Evolutionary conservation across 37 sponge, comb jelly and placozoan species (phyloP), one percentile per base, ranked within the genome.

Genomic region (Ianthella basta): DNA sequence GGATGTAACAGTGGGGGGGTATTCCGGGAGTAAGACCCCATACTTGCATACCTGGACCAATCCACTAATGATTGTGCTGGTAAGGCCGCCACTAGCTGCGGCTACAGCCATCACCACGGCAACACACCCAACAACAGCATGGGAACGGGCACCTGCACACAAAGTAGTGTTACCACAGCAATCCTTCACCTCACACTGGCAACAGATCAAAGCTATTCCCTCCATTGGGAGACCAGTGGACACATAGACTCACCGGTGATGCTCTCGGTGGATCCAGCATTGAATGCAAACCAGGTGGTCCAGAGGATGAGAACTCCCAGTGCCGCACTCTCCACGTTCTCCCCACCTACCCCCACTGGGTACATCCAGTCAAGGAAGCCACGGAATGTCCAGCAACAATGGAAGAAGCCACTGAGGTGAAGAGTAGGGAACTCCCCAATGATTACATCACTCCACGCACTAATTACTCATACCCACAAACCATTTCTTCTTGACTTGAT

Each of bases 221-320:
- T n/a, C n/a, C n/a, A n/a, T n/a, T n/a, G n/a, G n/a, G n/a, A n/a
- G n/a, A n/a, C n/a, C n/a, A n/a, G n/a, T n/a, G n/a, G n/a, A n/a
- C 20, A 81, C 69, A 81, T 60, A 21, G 79, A 80, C 80, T 56
- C 34, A 85, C 85, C 88, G 10, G 80, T 61, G 6, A 91, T 83
- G 59, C 80, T 89, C 66, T 95, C 95, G 56, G 95, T 86, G 3
- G 95, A 91, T 0, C 95, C 95, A 84, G 87, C 85, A 82, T 95
- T 95, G 85, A 95, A 95, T 0, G 92, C 95, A 95, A 95, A 95
- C 92, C 92, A 95, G 19, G 95, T 91, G 41, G 90, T 91, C 95
- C 95, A 95, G 20, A 95, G 87, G 35, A 95, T 95, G 66, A 95
- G 64, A 29, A 95, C 91, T 0, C 95, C 95, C 24, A 95, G 86